Conservation (phyloP, 35 echinoderm and acorn worm species). For the Anneissia japonica region DNA sequence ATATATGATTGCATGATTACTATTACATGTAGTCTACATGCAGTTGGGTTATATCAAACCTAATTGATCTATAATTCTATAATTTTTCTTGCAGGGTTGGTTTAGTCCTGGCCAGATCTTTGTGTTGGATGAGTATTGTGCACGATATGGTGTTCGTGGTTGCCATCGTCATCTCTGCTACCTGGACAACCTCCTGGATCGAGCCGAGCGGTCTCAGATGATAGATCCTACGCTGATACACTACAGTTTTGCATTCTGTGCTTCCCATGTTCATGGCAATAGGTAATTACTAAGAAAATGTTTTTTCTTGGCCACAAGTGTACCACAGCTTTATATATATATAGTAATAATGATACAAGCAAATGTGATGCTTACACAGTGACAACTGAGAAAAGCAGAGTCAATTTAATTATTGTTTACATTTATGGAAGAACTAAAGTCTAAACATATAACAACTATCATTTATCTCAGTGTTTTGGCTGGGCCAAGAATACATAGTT, state of each 20-base stretch:
- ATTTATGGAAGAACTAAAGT: too few species aligned
- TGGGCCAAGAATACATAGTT: too few species aligned
- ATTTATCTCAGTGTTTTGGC: too few species aligned
- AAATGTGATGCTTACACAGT: not conserved
- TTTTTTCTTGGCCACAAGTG: too few species aligned
- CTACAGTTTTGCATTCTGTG: conserved; percentile 99
- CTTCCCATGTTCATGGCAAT: conserved; percentile 95
- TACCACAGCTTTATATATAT: not conserved
- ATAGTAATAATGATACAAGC: not conserved
- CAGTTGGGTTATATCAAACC: too few species aligned
- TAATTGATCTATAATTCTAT: too few species aligned
- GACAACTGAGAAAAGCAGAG: not conserved
- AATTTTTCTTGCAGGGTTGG: conserved; percentile 65
- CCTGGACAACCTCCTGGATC: conserved; percentile 78
- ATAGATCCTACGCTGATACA: conserved; percentile 97
- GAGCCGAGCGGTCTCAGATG: conserved; percentile 87
- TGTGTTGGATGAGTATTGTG: conserved; percentile 95
- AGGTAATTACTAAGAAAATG: conserved; percentile 32
- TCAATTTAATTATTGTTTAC: too few species aligned
- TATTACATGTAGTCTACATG: too few species aligned
- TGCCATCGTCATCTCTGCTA: conserved; percentile 96
- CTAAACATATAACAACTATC: too few species aligned
- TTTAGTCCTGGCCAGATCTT: conserved; percentile 99
- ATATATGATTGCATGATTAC: too few species aligned
- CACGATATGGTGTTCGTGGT: conserved; percentile 87